Evolutionary conservation across 2,797 vertebrate species (phyloP).

Genomic region (Eulemur coronatus): DNA sequence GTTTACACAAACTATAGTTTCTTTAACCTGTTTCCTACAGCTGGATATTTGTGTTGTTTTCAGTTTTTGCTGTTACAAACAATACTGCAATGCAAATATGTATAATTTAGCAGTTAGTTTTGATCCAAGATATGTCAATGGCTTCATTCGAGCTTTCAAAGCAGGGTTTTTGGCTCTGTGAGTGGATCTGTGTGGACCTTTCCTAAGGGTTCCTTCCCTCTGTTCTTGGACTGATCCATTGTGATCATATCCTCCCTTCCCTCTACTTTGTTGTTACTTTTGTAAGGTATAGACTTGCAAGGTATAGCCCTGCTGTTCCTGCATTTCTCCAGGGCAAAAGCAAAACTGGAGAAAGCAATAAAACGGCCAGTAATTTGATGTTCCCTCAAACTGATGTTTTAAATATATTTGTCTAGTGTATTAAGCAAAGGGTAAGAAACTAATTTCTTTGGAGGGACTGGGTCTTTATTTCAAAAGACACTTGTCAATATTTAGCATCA

Average conservation of each 20-base stretch:
- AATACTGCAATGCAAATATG: neutral
- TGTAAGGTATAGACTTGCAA: neutral
- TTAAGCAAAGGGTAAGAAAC: conserved; percentile 11
- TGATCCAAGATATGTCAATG: neutral
- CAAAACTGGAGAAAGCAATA: neutral
- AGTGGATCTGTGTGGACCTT: neutral
- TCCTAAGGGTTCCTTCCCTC: neutral
- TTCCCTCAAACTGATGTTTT: neutral
- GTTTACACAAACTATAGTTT: neutral
- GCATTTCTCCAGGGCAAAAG: neutral
- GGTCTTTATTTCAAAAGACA: neutral
- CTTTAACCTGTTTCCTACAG: neutral
- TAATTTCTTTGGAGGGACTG: neutral
- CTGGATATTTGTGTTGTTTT: neutral
- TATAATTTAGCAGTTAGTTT: neutral
- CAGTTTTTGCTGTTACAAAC: neutral
- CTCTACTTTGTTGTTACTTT: neutral
- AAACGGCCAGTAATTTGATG: neutral
- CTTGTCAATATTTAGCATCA: neutral
- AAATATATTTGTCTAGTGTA: neutral
- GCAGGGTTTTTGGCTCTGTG: neutral
- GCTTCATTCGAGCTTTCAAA: neutral
- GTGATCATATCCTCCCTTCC: neutral
- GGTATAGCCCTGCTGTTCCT: neutral
- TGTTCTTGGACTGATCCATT: neutral